phyloP scores from a whole-genome alignment of 2,113 vertebrate species.

The Psilopsiagon aymara region DNA sequence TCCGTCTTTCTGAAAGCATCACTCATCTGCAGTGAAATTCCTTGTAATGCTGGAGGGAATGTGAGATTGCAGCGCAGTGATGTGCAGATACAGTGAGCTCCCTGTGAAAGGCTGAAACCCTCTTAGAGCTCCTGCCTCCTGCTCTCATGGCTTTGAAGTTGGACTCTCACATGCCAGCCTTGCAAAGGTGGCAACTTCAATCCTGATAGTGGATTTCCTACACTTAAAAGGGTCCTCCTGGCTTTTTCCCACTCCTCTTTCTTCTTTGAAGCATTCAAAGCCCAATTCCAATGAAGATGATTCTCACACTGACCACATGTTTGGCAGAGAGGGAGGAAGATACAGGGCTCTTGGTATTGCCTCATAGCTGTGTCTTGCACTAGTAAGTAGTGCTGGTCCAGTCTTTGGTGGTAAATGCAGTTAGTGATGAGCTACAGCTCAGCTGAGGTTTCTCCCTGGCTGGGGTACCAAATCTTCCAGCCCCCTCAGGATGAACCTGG shows the following conservation, averaged over 20 bases:
- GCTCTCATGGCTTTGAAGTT: neutral
- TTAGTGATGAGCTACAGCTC: accelerated
- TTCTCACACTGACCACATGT: accelerated
- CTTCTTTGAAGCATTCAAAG: neutral
- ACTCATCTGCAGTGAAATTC: neutral
- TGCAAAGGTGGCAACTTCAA: neutral
- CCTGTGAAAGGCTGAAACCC: neutral
- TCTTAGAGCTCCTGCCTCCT: neutral
- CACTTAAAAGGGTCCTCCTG: neutral
- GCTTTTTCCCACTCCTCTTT: neutral
- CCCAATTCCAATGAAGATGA: neutral
- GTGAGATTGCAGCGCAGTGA: neutral
- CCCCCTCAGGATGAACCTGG: neutral
- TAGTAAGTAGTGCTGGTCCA: neutral
- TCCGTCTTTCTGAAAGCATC: neutral
- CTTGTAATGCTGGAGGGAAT: neutral
- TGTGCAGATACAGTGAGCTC: neutral
- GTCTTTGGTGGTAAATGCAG: neutral
- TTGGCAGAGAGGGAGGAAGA: neutral
- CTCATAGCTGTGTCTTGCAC: neutral
- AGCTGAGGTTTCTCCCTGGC: neutral
- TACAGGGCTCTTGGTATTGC: neutral
- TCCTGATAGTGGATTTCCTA: neutral
- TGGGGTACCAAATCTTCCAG: neutral
- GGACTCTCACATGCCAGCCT: accelerated